A percentile compares a stretch with the other conserved stretches of the same genome.
Evolutionary conservation across 2,888 invertebrate species (phyloP).

Genomic region (Macrosiphum euphorbiae): DNA sequence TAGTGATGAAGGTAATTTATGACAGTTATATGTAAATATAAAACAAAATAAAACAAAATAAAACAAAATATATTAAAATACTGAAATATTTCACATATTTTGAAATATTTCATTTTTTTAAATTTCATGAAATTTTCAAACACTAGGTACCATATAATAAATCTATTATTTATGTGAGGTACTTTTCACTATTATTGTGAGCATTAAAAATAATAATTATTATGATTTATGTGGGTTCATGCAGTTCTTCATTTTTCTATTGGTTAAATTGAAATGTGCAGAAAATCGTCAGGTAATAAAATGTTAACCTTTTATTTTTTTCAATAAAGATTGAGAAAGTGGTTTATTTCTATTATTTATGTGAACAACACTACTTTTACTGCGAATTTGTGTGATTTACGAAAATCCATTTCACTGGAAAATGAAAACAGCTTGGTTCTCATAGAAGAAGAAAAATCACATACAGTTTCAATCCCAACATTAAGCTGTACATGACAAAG

Average conservation of each 20-base stretch:
- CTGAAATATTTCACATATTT: no score
- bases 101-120: no score
- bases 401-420: slow-evolving; percentile 49
- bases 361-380: not conserved
- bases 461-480: not conserved
- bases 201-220: not conserved
- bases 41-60: no score
- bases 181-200: not conserved
- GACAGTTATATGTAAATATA: no score
- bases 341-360: slow-evolving; percentile 20
- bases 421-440: slow-evolving; percentile 26
- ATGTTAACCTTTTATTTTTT: not conserved
- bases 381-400: not conserved
- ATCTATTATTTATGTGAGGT: not conserved
- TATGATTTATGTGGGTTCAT: not conserved
- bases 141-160: not conserved
- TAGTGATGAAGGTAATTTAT: no score
- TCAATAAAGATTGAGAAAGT: not conserved
- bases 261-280: not conserved
- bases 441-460: not conserved
- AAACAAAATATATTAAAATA: no score
- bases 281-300: slow-evolving; percentile 7
- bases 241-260: not conserved
- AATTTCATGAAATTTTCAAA: no score
- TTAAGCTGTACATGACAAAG: slow-evolving; percentile 25